Evolutionary conservation across 2,888 invertebrate species (phyloP).

Genomic region (Polydrusus pterygomalis): DNA sequence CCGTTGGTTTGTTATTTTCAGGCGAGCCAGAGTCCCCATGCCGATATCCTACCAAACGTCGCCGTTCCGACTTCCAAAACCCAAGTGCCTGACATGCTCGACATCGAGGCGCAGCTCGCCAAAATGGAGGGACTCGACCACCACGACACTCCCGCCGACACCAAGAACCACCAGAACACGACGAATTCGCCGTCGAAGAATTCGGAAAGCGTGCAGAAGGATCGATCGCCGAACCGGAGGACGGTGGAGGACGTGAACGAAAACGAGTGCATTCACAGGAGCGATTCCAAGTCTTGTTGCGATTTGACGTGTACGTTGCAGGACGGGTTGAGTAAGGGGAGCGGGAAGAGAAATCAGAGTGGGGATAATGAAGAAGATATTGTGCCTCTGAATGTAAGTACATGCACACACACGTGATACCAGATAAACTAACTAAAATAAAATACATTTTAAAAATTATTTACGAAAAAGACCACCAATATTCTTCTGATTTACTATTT

Average conservation of each 20-base stretch:
- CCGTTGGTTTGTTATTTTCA: too few species aligned
- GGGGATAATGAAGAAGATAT: conserved; percentile 63
- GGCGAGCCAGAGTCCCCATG: conserved; percentile 83
- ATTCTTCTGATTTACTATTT: too few species aligned
- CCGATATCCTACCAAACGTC: conserved; percentile 64
- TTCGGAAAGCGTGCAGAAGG: conserved; percentile 34
- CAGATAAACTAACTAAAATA: too few species aligned
- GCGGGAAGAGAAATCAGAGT: conserved; percentile 17
- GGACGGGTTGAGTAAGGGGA: conserved; percentile 60
- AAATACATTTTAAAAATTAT: too few species aligned
- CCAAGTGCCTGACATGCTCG: conserved; percentile 76
- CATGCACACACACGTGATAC: too few species aligned
- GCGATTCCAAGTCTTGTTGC: conserved; percentile 66
- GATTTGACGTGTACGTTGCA: conserved; percentile 67
- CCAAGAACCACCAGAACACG: conserved; percentile 7
- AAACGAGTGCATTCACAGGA: conserved; percentile 64
- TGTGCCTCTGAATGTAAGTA: conserved; percentile 58
- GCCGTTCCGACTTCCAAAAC: conserved; percentile 41
- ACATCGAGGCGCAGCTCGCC: conserved; percentile 82
- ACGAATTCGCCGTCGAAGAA: conserved; percentile 21
- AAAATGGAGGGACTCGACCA: conserved; percentile 77
- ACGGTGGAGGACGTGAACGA: conserved; percentile 66
- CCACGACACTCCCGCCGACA: conserved; percentile 17
- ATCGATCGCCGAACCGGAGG: conserved; percentile 46
- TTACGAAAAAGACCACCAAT: too few species aligned